Evolutionary conservation across 1,140 invertebrate genomes (phyloP).

Genomic region (Drosophila nannoptera): DNA sequence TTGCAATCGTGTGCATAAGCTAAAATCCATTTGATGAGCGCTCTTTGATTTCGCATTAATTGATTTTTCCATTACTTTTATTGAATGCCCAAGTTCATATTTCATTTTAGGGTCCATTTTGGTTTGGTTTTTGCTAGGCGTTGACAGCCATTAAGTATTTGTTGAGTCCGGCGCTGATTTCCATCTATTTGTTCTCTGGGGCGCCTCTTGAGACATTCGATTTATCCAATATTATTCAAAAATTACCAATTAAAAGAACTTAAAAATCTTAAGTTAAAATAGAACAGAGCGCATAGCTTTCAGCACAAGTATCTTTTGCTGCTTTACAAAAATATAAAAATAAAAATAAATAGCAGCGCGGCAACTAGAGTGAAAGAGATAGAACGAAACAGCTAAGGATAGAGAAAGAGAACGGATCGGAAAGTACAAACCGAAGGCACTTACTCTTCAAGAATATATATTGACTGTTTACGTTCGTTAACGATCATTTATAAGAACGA

Average conservation of each 20-base stretch:
- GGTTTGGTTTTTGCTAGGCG: conserved; percentile 26
- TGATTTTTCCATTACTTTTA: conserved; percentile 42
- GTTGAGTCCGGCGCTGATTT: conserved; percentile 45
- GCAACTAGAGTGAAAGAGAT: conserved; percentile 42
- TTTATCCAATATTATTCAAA: conserved; percentile 44
- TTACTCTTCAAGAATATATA: conserved; percentile 51
- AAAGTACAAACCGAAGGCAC: conserved; percentile 71
- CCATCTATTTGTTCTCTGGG: conserved; percentile 47
- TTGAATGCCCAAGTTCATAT: conserved; percentile 31
- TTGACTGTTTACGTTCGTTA: conserved; percentile 50
- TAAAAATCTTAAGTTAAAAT: conserved; percentile 57
- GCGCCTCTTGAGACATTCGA: conserved; percentile 46
- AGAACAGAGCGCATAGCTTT: conserved; percentile 57
- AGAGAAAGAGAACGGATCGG: conserved; percentile 50
- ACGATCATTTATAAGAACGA: conserved; percentile 36
- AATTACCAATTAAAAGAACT: conserved; percentile 62
- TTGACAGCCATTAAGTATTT: conserved; percentile 66
- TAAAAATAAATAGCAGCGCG: conserved; percentile 60
- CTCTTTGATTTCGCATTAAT: conserved; percentile 36
- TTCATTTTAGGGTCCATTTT: conserved; percentile 29
- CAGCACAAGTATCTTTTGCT: conserved; percentile 54
- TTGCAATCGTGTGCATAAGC: conserved; percentile 23
- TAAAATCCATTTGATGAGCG: conserved; percentile 40
- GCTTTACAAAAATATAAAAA: conserved; percentile 38
- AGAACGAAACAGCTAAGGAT: conserved; percentile 9